These are phyloP conservation scores for Conchocele bisecta DNA, from an alignment of 2,888 invertebrate species.

Conservation along the genomic window DNA sequence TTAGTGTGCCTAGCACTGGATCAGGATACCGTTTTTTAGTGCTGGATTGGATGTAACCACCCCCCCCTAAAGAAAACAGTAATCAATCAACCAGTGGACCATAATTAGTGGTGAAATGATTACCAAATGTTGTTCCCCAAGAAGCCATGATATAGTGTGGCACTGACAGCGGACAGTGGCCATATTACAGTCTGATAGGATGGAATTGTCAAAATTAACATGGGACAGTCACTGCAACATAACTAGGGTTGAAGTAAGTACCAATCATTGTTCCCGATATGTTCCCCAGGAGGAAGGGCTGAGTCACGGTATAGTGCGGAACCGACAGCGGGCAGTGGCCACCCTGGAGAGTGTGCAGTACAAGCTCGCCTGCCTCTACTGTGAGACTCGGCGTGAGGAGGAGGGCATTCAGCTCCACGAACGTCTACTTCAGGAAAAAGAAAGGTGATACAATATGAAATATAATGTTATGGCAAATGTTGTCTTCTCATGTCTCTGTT, in stretches of 20 bases:
- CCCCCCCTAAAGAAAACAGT: too few relatives aligned
- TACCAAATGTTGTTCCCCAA: too few relatives aligned
- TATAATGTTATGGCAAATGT: too few relatives aligned
- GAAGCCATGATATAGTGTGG: constrained; percentile 13
- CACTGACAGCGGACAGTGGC: neutral
- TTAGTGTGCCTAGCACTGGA: too few relatives aligned
- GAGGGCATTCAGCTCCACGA: constrained; percentile 51
- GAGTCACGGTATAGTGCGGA: constrained; percentile 14
- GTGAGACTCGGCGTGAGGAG: constrained; percentile 22
- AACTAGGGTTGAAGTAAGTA: neutral
- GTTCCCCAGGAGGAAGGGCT: constrained; percentile 18
- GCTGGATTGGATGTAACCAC: too few relatives aligned
- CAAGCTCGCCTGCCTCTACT: constrained; percentile 39
- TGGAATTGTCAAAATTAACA: too few relatives aligned
- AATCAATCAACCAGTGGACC: neutral
- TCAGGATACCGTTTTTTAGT: too few relatives aligned
- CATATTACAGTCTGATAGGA: constrained; percentile 13
- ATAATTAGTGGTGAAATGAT: neutral
- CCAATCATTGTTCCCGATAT: too few relatives aligned
- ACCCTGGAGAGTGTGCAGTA: constrained; percentile 39
- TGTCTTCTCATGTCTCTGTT: too few relatives aligned
- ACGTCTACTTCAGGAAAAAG: constrained; percentile 32
- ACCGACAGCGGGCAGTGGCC: neutral
- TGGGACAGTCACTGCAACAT: neutral
- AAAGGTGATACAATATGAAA: too few relatives aligned